Base-by-base conservation (phyloP, 2,888 invertebrate species). In the Acrobasis consociella region DNA sequence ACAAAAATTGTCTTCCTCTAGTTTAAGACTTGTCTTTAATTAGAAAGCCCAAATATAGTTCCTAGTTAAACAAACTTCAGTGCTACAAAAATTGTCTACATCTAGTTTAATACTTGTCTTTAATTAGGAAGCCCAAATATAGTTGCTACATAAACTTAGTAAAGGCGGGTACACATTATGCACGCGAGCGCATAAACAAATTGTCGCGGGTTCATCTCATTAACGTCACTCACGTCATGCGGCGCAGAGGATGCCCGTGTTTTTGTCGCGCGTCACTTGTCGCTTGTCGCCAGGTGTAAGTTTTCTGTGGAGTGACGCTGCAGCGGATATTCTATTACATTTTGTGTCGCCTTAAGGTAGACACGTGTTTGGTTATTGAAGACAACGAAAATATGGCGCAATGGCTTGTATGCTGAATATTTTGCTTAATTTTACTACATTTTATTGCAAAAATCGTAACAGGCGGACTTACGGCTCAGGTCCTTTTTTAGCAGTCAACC, bases 121-220 rank as follows among this genome's bases (percentile, higher is more conserved):
- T 13, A 10, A 13, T 11, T 46, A 46, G 13, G 11, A n/a, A n/a
- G n/a, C 46, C n/a, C n/a, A 5, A 13, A 31, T 13, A 31, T 51
- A 52, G 52, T 31, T 31, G 11, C n/a, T 10, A 1, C 3, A 5
- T 37, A 52, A 52, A 13, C 11, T 52, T 13, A 31, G 22, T 62
- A 60, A 51, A 56, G 61, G 58, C 65, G 65, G 67, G 72, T 70
- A 71, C 71, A 69, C 69, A 72, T 56, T 72, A 74, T 80, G 79
- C 80, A 77, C 72, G 75, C 73, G 69, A 69, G 76, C 73, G 79
- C 77, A 81, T 82, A 81, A 80, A 79, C 82, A 83, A 82, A 83
- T 84, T 82, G 80, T 74, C 74, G 76, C 67, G 70, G 72, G 77
- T 74, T 80, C 77, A 83, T 82, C 83, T 87, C 85, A 85, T 78